Evolutionary conservation across 2,888 invertebrate species (phyloP), one percentile per base, ranked within the genome.

Genomic region (Netelia virgata): DNA sequence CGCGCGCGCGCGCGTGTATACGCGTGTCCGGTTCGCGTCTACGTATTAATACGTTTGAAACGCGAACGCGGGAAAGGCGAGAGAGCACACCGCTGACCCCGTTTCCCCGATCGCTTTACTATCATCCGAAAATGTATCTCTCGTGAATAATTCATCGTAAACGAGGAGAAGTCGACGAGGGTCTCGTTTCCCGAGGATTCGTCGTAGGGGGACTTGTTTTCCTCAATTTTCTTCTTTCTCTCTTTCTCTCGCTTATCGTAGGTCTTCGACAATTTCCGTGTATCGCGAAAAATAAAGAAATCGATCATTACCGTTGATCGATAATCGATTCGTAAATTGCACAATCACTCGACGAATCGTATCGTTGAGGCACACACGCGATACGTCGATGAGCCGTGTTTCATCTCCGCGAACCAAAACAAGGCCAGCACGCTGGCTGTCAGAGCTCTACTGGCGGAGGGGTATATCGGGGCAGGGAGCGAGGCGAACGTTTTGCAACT

Each of bases 61-160:
- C 86, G 88, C 87, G 87, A 86, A 89, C 90, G 91, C 90, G 90
- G 91, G 89, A 89, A 88, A 87, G 78, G 36, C 16, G 70, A 82
- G 82, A 41, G 53, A 20, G 16, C 69, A 78, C 84, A 76, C 77
- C 55, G 75, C 72, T 82, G 85, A 85, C 85, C 85, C 72, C 82
- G 82, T 82, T 85, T 72, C 72, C 36, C 61, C 61, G 69, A 70
- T 75, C 84, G 74, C 69, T 16, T 18, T 53, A 41, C 78, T 57
- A 72, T 79, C 69, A 36, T 61, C 63, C 59, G 43, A 79, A 79
- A 72, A 79, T 79, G 64, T 79, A 79, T 72, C 78, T 55, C 57
- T 55, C 57, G 57, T 79, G 72, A 79, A 79, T 79, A 79, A 79
- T 79, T 79, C 72, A 79, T 79, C 64, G 63, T 57, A 18, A 57